phyloP scores from a whole-genome alignment of 64 coral and sea anemone species.

The Anthopleura sola region DNA sequence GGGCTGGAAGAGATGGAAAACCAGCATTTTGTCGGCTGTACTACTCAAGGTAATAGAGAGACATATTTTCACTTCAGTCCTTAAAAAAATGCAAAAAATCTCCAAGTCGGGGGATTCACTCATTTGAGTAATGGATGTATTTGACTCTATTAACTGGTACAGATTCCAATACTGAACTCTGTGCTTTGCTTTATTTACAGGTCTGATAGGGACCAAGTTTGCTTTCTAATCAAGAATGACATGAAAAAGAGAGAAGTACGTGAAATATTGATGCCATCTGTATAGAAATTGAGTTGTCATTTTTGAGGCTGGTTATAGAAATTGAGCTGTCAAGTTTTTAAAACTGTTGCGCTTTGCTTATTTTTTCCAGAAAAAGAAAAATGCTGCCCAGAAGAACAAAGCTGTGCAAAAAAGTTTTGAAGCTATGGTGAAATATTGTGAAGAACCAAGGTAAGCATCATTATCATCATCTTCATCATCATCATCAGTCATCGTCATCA shows the following conservation, averaged over 20 bases:
- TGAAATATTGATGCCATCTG: neutral
- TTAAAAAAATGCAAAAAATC: no score
- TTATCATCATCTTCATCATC: neutral
- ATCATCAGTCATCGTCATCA: neutral
- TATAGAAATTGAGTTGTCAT: no score
- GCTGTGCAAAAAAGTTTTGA: slow-evolving; percentile 78
- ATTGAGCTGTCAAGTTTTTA: no score
- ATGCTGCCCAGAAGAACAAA: slow-evolving; percentile 55
- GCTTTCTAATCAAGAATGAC: slow-evolving; percentile 82
- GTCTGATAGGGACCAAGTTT: slow-evolving; percentile 84
- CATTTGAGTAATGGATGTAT: neutral
- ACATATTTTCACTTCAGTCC: no score
- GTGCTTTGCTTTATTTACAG: slow-evolving; percentile 14
- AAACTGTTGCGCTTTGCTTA: neutral
- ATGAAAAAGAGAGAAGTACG: slow-evolving; percentile 65
- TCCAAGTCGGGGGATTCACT: no score
- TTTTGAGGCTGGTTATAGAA: no score
- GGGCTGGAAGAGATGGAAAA: slow-evolving; percentile 91
- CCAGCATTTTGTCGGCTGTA: slow-evolving; percentile 33
- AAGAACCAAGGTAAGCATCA: slow-evolving; percentile 60
- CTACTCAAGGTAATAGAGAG: slow-evolving; percentile 13
- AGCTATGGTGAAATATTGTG: slow-evolving; percentile 88
- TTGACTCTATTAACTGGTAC: neutral
- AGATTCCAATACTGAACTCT: no score
- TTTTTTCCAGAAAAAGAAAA: slow-evolving; percentile 36